Conservation (phyloP, 2,888 invertebrate genomes). For the Osedax fenrisi region DNA sequence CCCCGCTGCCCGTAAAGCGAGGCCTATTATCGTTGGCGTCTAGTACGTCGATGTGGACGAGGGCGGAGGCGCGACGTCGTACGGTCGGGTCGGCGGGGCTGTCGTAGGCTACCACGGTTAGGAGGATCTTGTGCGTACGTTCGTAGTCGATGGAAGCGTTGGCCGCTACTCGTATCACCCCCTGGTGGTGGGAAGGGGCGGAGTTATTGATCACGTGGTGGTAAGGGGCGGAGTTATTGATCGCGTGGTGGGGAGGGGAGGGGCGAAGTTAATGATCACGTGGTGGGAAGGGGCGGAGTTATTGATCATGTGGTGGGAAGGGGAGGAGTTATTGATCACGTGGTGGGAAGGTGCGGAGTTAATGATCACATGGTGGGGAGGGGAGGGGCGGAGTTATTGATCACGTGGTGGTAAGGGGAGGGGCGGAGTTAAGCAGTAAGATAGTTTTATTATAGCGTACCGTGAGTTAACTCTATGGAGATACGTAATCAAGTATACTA, state of each 20-base stretch:
- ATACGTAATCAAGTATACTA: too few species aligned
- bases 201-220: neutral
- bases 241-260: too few species aligned
- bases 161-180: slow-evolving; percentile 65
- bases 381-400: neutral
- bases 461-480: too few species aligned
- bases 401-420: neutral
- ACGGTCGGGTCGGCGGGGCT: slow-evolving; percentile 58
- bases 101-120: slow-evolving; percentile 71
- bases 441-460: too few species aligned
- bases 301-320: neutral
- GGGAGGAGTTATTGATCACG: neutral
- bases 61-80: slow-evolving; percentile 63
- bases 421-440: neutral
- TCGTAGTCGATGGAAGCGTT: slow-evolving; percentile 69
- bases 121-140: slow-evolving; percentile 58
- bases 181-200: slow-evolving; percentile 46
- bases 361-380: too few species aligned
- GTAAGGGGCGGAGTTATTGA: neutral
- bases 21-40: slow-evolving; percentile 54
- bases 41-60: slow-evolving; percentile 56
- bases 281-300: neutral
- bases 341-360: too few species aligned
- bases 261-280: too few species aligned
- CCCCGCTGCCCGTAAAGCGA: slow-evolving; percentile 64